phyloP scores from a whole-genome alignment of 1,140 invertebrate species.

The Drosophila malerkotliana region DNA sequence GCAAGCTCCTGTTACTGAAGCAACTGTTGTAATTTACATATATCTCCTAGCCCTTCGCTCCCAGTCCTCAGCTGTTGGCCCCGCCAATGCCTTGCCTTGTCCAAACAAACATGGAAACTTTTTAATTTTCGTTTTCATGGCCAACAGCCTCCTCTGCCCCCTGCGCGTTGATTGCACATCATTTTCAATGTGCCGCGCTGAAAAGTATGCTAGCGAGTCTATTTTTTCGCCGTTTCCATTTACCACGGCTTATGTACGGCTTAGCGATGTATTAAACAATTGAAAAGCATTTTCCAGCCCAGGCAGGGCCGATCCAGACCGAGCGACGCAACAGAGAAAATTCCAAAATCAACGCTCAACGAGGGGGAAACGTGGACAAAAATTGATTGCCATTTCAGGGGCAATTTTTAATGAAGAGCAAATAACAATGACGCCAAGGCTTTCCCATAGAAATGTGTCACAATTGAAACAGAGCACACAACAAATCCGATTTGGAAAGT shows the following conservation, averaged over 20 bases:
- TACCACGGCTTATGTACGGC: slow-evolving; percentile 66
- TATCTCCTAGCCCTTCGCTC: not conserved
- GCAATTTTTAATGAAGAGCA: slow-evolving; percentile 78
- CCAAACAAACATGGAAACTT: slow-evolving; percentile 63
- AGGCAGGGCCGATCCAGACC: slow-evolving; percentile 16
- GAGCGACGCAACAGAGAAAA: slow-evolving; percentile 22
- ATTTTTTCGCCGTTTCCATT: slow-evolving; percentile 55
- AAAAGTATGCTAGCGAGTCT: slow-evolving; percentile 14
- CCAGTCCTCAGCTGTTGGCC: too few relatives aligned
- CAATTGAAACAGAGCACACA: slow-evolving; percentile 28
- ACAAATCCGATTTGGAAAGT: slow-evolving; percentile 21
- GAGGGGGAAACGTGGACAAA: slow-evolving; percentile 16
- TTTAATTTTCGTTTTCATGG: slow-evolving; percentile 79
- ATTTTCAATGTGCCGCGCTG: slow-evolving; percentile 61
- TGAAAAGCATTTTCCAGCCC: slow-evolving; percentile 63
- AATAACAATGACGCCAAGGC: slow-evolving; percentile 55
- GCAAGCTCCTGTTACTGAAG: slow-evolving; percentile 57
- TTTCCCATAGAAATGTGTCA: slow-evolving; percentile 35
- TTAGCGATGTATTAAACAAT: slow-evolving; percentile 79
- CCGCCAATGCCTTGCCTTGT: not conserved
- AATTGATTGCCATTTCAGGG: slow-evolving; percentile 77
- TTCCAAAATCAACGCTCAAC: slow-evolving; percentile 7
- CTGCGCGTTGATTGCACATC: slow-evolving; percentile 66
- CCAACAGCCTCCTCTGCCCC: slow-evolving; percentile 33
- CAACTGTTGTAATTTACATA: slow-evolving; percentile 74